A percentile compares a stretch with the other conserved stretches of the same genome.
Conservation (phyloP, 2,797 vertebrate species). For the Molossus alvarezi region DNA sequence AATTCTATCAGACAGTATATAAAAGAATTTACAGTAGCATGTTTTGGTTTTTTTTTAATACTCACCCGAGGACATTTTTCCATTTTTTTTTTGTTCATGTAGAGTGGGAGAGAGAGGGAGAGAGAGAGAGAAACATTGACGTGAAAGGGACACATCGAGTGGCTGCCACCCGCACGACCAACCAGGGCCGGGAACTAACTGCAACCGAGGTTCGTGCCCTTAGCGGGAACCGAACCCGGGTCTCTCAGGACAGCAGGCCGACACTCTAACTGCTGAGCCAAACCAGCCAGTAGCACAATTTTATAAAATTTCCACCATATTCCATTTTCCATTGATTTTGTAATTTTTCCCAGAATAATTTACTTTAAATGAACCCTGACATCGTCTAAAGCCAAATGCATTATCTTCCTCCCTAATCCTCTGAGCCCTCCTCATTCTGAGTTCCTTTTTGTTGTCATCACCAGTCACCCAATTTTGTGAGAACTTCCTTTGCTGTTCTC, state of each 20-base stretch:
- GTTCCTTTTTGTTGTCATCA: neutral
- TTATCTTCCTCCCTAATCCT: neutral
- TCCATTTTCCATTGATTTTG: conserved; percentile 51
- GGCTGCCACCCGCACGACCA: no score
- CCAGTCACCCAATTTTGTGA: neutral
- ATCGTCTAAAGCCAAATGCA: conserved; percentile 8
- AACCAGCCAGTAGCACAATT: neutral
- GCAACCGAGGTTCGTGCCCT: no score
- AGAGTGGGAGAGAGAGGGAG: no score
- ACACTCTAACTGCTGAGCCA: no score
- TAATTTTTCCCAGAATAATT: conserved; percentile 32
- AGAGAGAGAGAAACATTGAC: no score
- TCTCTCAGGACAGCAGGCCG: no score
- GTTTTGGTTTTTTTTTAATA: no score
- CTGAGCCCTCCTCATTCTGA: neutral
- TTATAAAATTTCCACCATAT: conserved; percentile 18
- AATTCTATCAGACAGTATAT: conserved; percentile 52
- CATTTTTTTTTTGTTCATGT: no score
- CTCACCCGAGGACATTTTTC: no score
- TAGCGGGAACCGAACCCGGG: no score
- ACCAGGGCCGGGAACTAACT: no score
- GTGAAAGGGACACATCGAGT: no score
- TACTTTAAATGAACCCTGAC: conserved; percentile 34
- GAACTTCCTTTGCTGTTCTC: neutral
- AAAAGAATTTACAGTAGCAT: conserved; percentile 42